Base-by-base conservation (phyloP, 1,140 invertebrate genomes). In the Coptotermes formosanus region DNA sequence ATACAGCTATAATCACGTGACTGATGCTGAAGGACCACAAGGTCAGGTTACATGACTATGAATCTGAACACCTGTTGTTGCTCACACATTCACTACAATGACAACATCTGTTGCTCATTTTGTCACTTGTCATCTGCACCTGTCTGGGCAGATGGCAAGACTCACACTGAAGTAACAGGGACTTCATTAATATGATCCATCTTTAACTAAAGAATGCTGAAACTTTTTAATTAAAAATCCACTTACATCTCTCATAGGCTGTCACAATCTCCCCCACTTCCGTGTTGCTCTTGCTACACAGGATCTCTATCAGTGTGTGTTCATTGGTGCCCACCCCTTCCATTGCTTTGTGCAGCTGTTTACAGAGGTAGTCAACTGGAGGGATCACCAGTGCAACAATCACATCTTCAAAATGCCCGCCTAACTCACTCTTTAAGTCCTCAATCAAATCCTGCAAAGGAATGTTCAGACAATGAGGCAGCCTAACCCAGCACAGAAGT, bases 391-490 rank as follows among this genome's bases (percentile, higher is more conserved):
- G 90, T 0, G 94, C 96, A 23, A 96, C 90, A 85, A 97, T 95
- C 21, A 96, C 93, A 89, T 96, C 94, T 89, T 96, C 95, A 89
- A 96, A 96, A 89, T 95, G 94, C 55, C 96, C 96, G 84, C 94
- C 93, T 75, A 97, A 89, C 89, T 97, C 96, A 48, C 93, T 93
- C 89, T 96, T 95, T 30, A 97, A 89, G 88, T 97, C 95, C 82
- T 94, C 93, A 43, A 95, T 93, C 85, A 97, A 89, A 90, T 96
- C 94, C 92, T 96, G 88, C 44, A 89, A 87, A 86, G 85, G 87
- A 87, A 87, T 82, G 55, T 48, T 25, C 64, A 3, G 14, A 85
- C 32, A 82, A 14, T 82, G 11, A 69, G 7, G 45, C 9, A 12
- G 12, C 19, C 52, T 48, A 48, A 48, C 9, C 48, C 9, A 16